Conservation (phyloP, 2,888 invertebrate genomes). For the Ptychoptera albimana region DNA sequence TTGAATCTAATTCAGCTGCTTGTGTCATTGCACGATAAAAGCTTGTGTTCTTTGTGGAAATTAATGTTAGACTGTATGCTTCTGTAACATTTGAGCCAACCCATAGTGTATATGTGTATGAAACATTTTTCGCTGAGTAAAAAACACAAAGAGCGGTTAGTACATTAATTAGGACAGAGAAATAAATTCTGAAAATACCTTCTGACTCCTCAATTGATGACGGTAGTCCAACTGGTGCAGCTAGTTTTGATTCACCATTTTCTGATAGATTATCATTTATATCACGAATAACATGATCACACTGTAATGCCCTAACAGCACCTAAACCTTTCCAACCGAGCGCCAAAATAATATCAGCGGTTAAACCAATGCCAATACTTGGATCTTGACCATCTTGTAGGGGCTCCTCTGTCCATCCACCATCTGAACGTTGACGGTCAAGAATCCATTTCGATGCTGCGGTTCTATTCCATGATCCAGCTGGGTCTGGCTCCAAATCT, state of each 20-base stretch:
- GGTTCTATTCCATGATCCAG: conserved; percentile 58
- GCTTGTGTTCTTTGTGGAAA: conserved; percentile 53
- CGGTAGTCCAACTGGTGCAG: conserved; percentile 27
- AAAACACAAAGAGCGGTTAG: not conserved
- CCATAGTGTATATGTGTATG: conserved; percentile 75
- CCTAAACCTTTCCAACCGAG: conserved; percentile 56
- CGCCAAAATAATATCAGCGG: conserved; percentile 67
- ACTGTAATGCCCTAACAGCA: conserved; percentile 40
- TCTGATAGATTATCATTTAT: conserved; percentile 28
- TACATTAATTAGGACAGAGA: not conserved
- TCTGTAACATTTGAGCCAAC: conserved; percentile 74
- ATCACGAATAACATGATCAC: conserved; percentile 31
- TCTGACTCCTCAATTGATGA: conserved; percentile 30
- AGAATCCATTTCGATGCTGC: conserved; percentile 61
- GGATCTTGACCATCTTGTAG: conserved; percentile 31
- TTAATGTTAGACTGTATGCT: conserved; percentile 58
- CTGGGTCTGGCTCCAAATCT: conserved; percentile 51
- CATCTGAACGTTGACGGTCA: conserved; percentile 55
- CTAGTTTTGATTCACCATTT: conserved; percentile 30
- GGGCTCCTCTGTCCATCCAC: conserved; percentile 54
- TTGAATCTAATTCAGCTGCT: conserved; percentile 63
- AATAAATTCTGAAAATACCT: too few species aligned
- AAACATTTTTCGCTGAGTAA: conserved; percentile 38
- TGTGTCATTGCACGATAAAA: conserved; percentile 65
- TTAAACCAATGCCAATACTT: conserved; percentile 45